These are phyloP conservation scores for Cryptus viduatorius DNA, from an alignment of 2,888 invertebrate species.

Conservation along the genomic window DNA sequence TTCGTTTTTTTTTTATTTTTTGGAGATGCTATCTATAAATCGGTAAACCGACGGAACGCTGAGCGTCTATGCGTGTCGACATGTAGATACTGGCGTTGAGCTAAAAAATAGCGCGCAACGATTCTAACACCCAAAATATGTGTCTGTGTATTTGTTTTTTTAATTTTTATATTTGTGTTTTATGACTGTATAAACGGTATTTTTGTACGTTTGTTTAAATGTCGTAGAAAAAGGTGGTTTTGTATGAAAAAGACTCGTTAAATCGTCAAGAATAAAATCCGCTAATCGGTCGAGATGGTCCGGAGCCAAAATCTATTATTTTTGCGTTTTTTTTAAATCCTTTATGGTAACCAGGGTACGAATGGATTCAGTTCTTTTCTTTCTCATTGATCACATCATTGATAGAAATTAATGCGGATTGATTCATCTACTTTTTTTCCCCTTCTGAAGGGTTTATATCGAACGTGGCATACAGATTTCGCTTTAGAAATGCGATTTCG, in stretches of 20 bases:
- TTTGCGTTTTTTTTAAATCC: background rate
- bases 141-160: background rate
- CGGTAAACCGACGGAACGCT: constrained; percentile 38
- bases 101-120: constrained; percentile 32
- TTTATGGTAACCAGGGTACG: constrained; percentile 23
- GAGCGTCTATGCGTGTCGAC: constrained; percentile 39
- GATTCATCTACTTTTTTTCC: background rate
- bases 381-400: constrained; percentile 47
- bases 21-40: background rate
- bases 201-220: constrained; percentile 72
- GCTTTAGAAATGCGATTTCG: background rate
- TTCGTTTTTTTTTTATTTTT: constrained; percentile 2
- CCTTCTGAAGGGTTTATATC: constrained; percentile 3
- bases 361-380: constrained; percentile 58
- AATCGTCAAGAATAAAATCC: constrained; percentile 58
- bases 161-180: constrained; percentile 16
- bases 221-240: constrained; percentile 70
- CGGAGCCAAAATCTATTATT: constrained; percentile 43
- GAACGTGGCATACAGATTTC: background rate
- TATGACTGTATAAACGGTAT: constrained; percentile 53
- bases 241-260: constrained; percentile 60
- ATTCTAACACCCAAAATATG: constrained; percentile 34
- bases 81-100: constrained; percentile 34
- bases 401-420: constrained; percentile 29
- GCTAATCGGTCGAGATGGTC: constrained; percentile 54